Percentiles rank a stretch among this genome's conserved stretches.
These are phyloP conservation scores for Drosophila novamexicana DNA, from an alignment of 1,140 invertebrate species.

Conservation along the genomic window DNA sequence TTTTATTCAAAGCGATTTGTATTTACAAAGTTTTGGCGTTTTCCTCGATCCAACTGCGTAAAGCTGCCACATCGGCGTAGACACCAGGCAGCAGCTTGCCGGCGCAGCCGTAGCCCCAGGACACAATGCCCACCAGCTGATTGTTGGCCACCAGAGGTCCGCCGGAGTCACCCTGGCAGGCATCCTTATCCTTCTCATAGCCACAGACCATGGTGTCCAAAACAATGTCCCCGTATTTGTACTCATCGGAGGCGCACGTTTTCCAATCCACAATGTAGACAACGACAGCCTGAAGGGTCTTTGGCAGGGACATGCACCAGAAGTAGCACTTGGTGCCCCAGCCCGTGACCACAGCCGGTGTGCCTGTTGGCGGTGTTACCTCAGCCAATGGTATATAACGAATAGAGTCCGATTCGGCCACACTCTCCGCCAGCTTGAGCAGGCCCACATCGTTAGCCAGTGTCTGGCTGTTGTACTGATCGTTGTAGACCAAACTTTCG, in stretches of 20 bases:
- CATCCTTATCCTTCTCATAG: slow-evolving; percentile 56
- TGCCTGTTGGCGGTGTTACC: slow-evolving; percentile 40
- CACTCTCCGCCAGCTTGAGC: slow-evolving; percentile 49
- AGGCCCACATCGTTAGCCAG: slow-evolving; percentile 74
- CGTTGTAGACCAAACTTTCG: slow-evolving; percentile 21
- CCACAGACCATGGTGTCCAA: slow-evolving; percentile 84
- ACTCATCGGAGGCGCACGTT: slow-evolving; percentile 31
- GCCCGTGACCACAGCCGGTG: slow-evolving; percentile 53
- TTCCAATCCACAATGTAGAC: slow-evolving; percentile 51
- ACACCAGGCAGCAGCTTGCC: slow-evolving; percentile 85
- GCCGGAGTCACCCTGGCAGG: slow-evolving; percentile 84
- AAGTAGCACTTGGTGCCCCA: slow-evolving; percentile 49
- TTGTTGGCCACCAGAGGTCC: slow-evolving; percentile 76
- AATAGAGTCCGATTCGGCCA: slow-evolving; percentile 28
- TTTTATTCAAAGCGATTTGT: neutral
- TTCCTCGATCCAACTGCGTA: slow-evolving; percentile 69
- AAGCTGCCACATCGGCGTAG: slow-evolving; percentile 85
- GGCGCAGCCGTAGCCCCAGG: slow-evolving; percentile 85
- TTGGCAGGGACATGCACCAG: slow-evolving; percentile 36
- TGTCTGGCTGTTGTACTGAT: slow-evolving; percentile 28
- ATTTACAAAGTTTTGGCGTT: neutral
- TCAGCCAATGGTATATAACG: slow-evolving; percentile 44
- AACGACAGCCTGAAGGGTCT: slow-evolving; percentile 38
- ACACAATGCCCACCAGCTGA: slow-evolving; percentile 85
- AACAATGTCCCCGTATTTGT: slow-evolving; percentile 57